Percentiles rank a stretch among this genome's conserved stretches.
phyloP scores from a whole-genome alignment of 2,888 invertebrate genomes.

The Apoderus coryli region DNA sequence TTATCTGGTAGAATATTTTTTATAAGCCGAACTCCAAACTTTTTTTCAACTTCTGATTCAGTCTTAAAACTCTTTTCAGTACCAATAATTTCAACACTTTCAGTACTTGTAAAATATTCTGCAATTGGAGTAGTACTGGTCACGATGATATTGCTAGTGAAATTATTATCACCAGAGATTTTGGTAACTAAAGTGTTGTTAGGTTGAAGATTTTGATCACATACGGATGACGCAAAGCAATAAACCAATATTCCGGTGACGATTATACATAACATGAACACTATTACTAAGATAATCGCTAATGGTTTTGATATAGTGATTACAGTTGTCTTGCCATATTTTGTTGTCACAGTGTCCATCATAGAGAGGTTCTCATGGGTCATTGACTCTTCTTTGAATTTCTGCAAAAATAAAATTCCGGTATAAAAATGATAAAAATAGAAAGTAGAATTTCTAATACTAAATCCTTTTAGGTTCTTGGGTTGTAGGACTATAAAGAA shows the following conservation, averaged over 20 bases:
- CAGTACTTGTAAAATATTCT: no score
- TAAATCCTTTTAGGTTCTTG: no score
- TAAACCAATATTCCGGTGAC: conserved; percentile 63
- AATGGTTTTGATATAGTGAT: conserved; percentile 51
- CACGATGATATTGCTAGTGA: conserved; percentile 21
- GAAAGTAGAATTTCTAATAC: no score
- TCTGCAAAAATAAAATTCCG: no score
- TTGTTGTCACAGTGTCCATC: conserved; percentile 32
- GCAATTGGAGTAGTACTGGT: not conserved
- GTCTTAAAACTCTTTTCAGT: conserved; percentile 4
- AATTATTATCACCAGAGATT: no score
- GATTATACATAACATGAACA: conserved; percentile 49
- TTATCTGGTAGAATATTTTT: conserved; percentile 48
- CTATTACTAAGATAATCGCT: conserved; percentile 43
- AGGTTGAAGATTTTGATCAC: conserved; percentile 24
- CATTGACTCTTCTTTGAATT: no score
- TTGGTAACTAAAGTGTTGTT: conserved; percentile 14
- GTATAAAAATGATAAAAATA: no score
- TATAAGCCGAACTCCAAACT: conserved; percentile 49
- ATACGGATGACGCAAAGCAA: conserved; percentile 54
- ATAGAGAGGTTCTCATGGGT: conserved; percentile 23
- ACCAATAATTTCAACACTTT: conserved; percentile 3
- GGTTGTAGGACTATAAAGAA: no score
- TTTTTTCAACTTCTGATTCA: conserved; percentile 9
- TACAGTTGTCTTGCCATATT: conserved; percentile 48